phyloP scores from a whole-genome alignment of 2,797 vertebrate genomes.

The Sarcophilus harrisii region DNA sequence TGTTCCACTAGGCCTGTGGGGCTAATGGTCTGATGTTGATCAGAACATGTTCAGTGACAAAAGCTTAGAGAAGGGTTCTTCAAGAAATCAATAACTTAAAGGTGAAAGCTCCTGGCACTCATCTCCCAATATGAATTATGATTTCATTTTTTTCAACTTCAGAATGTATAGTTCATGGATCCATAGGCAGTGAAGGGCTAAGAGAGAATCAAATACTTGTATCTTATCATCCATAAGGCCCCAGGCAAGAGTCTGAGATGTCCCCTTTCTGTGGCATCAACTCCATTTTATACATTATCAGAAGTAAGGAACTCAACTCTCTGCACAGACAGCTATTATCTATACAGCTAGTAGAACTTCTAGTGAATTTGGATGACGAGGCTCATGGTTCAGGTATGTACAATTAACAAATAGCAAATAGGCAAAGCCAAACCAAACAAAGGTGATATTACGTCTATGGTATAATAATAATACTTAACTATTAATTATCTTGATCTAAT shows the following conservation, averaged over 20 bases:
- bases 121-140: neutral
- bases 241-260: neutral
- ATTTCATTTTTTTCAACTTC: neutral
- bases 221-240: neutral
- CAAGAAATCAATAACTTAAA: neutral
- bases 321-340: too few relatives aligned
- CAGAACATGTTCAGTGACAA: neutral
- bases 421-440: neutral
- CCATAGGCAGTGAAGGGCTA: neutral
- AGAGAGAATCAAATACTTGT: neutral
- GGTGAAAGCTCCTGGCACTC: neutral
- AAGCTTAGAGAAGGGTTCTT: neutral
- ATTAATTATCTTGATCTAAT: neutral
- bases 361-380: neutral
- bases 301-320: neutral
- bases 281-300: neutral
- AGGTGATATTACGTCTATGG: neutral
- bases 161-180: neutral
- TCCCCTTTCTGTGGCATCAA: neutral
- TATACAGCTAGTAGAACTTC: neutral
- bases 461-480: neutral
- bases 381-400: neutral
- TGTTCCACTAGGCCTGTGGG: neutral
- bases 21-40: neutral
- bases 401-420: neutral